These are phyloP conservation scores for Hirtodrosophila duncani DNA, from an alignment of 2,888 invertebrate genomes.

Conservation along the genomic window DNA sequence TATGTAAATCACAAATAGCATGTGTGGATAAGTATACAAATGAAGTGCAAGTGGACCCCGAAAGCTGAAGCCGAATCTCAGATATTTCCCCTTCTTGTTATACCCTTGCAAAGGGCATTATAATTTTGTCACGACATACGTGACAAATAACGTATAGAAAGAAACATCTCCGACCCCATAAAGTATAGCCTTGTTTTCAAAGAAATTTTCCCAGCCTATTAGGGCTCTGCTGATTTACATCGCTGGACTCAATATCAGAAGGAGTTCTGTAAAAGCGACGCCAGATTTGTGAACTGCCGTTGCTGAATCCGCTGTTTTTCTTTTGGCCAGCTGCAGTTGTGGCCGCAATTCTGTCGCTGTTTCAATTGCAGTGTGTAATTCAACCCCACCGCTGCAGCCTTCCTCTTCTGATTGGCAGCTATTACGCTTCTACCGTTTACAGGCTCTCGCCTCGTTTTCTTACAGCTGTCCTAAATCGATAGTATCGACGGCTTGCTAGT, in stretches of 20 bases:
- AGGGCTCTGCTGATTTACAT: slow-evolving; percentile 8
- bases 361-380: background rate
- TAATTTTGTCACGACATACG: no score
- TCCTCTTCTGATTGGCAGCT: slow-evolving; percentile 13
- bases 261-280: slow-evolving; percentile 12
- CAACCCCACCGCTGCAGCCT: background rate
- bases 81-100: no score
- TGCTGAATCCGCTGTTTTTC: slow-evolving; percentile 17
- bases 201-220: background rate
- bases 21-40: no score
- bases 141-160: no score
- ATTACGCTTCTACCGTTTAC: slow-evolving; percentile 48
- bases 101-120: no score
- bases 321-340: background rate
- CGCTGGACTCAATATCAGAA: slow-evolving; percentile 13
- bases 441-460: slow-evolving; percentile 23
- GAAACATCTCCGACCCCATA: slow-evolving; percentile 29
- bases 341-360: background rate
- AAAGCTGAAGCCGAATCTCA: no score
- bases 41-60: no score
- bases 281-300: slow-evolving; percentile 9
- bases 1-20: slow-evolving; percentile 38
- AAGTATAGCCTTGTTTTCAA: no score
- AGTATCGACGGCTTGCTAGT: no score
- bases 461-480: no score